phyloP scores from a whole-genome alignment of 1,140 invertebrate genomes.

The Ganaspis sp. region DNA sequence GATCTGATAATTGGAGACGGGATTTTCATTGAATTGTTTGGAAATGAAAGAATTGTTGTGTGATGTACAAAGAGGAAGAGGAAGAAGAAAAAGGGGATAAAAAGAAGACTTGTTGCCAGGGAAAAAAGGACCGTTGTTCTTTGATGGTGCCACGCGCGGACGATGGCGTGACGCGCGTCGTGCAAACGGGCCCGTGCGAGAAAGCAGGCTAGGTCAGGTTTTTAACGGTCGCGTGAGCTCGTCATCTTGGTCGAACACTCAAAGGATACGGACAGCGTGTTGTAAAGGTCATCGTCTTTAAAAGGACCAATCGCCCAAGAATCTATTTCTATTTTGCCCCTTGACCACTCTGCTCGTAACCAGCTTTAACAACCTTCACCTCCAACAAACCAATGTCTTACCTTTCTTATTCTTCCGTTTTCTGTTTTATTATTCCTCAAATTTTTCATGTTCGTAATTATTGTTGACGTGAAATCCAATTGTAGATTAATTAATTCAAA shows the following conservation, averaged over 20 bases:
- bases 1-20: not conserved
- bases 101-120: conserved; percentile 21
- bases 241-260: conserved; percentile 59
- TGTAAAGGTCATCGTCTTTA: conserved; percentile 25
- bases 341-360: not conserved
- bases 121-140: conserved; percentile 31
- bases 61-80: conserved; percentile 1
- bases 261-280: not conserved
- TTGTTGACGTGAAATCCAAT: no score
- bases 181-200: conserved; percentile 36
- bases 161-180: conserved; percentile 56
- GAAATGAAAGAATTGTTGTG: not conserved
- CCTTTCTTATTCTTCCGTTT: no score
- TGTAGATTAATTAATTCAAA: no score
- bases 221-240: conserved; percentile 71
- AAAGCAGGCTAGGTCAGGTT: conserved; percentile 63
- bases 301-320: conserved; percentile 26
- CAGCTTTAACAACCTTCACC: not conserved
- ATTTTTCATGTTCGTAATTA: no score
- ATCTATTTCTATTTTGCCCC: conserved; percentile 3
- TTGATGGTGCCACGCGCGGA: conserved; percentile 43
- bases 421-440: no score
- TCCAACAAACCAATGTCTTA: no score
- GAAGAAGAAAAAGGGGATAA: conserved; percentile 1
- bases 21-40: not conserved